Evolutionary conservation across 2,797 vertebrate genomes (phyloP).

Genomic region (Sylvia borin): DNA sequence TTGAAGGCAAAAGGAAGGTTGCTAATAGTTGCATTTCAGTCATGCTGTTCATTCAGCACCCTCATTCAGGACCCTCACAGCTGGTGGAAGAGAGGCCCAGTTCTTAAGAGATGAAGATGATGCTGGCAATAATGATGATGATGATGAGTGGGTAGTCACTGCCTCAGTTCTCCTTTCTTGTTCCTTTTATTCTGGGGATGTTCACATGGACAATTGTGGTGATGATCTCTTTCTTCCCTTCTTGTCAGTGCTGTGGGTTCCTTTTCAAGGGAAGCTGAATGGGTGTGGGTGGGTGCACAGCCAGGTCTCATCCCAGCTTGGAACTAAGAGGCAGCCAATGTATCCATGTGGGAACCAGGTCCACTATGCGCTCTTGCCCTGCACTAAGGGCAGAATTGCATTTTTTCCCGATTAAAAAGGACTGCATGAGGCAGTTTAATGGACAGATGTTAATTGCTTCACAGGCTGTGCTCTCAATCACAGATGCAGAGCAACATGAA

Average conservation of each 20-base stretch:
- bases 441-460: not conserved
- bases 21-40: not conserved
- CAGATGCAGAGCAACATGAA: rapidly evolving
- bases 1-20: not conserved
- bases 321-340: not conserved
- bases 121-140: no score
- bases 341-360: not conserved
- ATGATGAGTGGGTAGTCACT: not conserved
- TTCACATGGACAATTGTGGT: rapidly evolving
- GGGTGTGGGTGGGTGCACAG: not conserved
- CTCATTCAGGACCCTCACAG: not conserved
- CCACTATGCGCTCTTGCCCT: rapidly evolving
- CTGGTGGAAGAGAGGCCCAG: not conserved
- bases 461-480: not conserved
- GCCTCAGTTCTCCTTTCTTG: not conserved
- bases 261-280: not conserved
- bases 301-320: not conserved
- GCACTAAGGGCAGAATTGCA: not conserved
- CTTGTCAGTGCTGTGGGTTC: rapidly evolving
- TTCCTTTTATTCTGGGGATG: not conserved
- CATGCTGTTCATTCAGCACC: not conserved
- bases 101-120: not conserved
- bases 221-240: not conserved
- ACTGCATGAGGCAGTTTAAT: not conserved
- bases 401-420: not conserved